Base-by-base conservation (phyloP, 2,888 invertebrate genomes). In the Drosophila pegasa region DNA sequence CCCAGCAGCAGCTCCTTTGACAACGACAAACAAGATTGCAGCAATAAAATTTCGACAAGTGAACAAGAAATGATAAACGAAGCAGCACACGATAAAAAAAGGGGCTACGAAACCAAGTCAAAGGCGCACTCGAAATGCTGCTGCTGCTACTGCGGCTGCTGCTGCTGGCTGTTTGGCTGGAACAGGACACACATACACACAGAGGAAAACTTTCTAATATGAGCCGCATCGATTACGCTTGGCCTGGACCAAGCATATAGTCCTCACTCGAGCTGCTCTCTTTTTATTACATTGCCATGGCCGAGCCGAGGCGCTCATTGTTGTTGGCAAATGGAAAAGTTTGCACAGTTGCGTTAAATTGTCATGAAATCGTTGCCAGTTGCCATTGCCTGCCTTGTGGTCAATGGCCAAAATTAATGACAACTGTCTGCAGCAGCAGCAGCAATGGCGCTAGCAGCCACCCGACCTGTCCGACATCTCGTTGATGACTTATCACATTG, bases 11-110 rank as follows among this genome's bases (percentile, higher is more conserved):
- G 33, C 57, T 76, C 68, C 68, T 86, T 77, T 86, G 87, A 72
- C 75, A 76, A 81, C 87, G 80, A 88, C 86, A 88, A 88, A 86
- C 89, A 86, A 89, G 86, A 86, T 86, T 88, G 88, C 89, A 72
- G 86, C 88, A 86, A 86, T 86, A 86, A 86, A 86, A 86, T 86
- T 88, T 89, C 89, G 89, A 89, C 89, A 89, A 86, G 89, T 89
- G 80, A 78, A 86, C 89, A 88, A 88, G 87, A 86, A 87, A 86
- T 86, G 89, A 89, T 86, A 89, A 87, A 85, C 86, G 89, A 85
- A 85, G 85, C 82, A 81, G 82, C 77, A 75, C 78, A 82, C 70
- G 86, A 81, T 81, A 81, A 81, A 84, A 80, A 84, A 50, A 41
- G 18, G 51, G 59, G 48, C 40, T 20, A 35, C 18, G 48, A 54